Conservation (phyloP, 2,113 vertebrate species). For the Nibea coibor region DNA sequence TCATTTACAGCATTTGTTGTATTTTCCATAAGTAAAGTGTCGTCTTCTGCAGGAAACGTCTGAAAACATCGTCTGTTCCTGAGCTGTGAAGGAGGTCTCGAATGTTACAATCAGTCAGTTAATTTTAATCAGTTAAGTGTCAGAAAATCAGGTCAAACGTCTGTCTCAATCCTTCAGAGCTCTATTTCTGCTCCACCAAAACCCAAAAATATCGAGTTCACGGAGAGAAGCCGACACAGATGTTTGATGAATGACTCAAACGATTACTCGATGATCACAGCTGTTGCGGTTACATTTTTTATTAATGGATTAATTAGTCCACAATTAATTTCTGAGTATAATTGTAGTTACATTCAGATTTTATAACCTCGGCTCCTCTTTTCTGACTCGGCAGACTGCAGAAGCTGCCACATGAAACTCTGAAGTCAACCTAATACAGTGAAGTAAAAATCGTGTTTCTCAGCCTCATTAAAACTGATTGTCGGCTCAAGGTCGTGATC, state of each 20-base stretch:
- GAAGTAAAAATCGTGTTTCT: background rate
- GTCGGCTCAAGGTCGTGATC: slow-evolving; percentile 8
- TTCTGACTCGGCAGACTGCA: background rate
- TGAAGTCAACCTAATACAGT: background rate
- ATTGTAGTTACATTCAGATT: background rate
- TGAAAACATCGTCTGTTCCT: no score
- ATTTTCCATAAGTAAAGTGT: no score
- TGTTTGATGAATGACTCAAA: background rate
- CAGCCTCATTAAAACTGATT: background rate
- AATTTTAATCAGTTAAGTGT: background rate
- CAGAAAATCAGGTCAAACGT: background rate
- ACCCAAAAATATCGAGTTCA: background rate
- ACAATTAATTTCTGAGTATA: background rate
- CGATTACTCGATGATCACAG: background rate
- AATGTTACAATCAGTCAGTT: no score
- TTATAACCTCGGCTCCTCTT: background rate
- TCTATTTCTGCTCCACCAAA: background rate
- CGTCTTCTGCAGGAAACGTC: no score
- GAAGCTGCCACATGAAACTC: background rate
- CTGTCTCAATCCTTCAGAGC: background rate
- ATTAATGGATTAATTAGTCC: background rate
- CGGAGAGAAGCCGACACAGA: background rate
- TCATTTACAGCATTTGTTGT: no score
- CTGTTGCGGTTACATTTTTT: background rate
- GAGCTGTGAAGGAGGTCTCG: no score